Evolutionary conservation across 2,797 vertebrate genomes (phyloP), one percentile per base, ranked within the genome.

Genomic region (Hydrophis major): DNA sequence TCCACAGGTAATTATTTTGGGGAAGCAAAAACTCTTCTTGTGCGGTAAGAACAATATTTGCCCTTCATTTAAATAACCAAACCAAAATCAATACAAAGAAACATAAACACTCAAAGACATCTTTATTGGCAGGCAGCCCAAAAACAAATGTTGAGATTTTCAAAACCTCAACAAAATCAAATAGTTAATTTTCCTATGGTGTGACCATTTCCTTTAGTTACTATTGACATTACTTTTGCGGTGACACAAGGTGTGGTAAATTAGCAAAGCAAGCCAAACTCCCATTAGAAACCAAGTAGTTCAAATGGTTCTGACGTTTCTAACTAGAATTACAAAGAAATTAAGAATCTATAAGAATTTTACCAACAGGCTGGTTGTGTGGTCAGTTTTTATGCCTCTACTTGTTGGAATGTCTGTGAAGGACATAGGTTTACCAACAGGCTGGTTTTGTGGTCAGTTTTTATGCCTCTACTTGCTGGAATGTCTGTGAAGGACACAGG

Each of bases 141-240:
- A 96, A 69, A 95, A 93, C 32, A 32, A 42, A 37, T 37, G 7
- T 95, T 93, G 27, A 96, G 94, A 90, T 92, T 92, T 92, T 96
- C 94, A 92, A 88, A 63, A 50, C 91, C 94, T 56, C 14, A 55
- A 12, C 16, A 86, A 10, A 89, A 53, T 13, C 60, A 89, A 6
- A 22, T 16, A 3, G 37, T 56, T 11, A 55, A 66, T 25, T 89
- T 86, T 92, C 74, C 59, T 53, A 20, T 47, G 60, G 53, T 42
- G 12, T 32, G n/a, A 92, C 59, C 25, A 63, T 92, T 86, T 37
- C 47, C 10, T 86, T 25, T 86, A 4, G 14, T 56, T 90, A 55
- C 2, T n/a, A 11, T 88, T 20, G 74, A 63, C 32, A 95, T 93
- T 90, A 94, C 78, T 92, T 56, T 50, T 86, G 94, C 56, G 55